These are phyloP conservation scores for Mesorhabditis spiculigera DNA, from an alignment of 2,888 invertebrate genomes.

Conservation along the genomic window DNA sequence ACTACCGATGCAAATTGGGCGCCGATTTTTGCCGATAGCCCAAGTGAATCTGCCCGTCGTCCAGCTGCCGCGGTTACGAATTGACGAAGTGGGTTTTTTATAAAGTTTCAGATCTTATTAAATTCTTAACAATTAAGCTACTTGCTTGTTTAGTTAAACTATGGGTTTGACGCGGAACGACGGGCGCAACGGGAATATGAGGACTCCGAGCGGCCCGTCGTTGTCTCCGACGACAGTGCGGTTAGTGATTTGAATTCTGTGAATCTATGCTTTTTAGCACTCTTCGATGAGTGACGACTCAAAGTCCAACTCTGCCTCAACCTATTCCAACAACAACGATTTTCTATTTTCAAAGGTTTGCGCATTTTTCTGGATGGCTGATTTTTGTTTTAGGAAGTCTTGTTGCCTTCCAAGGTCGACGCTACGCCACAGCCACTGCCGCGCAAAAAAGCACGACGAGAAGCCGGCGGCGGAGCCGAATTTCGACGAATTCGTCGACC, in stretches of 20 bases:
- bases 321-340: neutral
- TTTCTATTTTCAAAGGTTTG: neutral
- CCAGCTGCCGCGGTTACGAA: neutral
- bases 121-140: neutral
- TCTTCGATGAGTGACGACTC: conserved; percentile 1
- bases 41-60: neutral
- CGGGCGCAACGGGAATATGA: neutral
- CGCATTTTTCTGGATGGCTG: no score
- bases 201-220: neutral
- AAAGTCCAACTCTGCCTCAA: neutral
- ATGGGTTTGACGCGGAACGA: neutral
- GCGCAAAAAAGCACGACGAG: neutral
- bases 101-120: neutral
- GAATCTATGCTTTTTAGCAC: neutral
- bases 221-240: neutral
- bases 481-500: neutral
- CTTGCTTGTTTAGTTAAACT: neutral
- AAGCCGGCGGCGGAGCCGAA: neutral
- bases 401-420: neutral
- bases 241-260: neutral
- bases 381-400: neutral
- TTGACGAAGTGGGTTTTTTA: neutral
- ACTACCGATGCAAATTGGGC: neutral
- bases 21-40: neutral
- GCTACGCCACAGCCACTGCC: neutral